Conservation (phyloP, 2,113 vertebrate species). For the Sinocyclocheilus grahami region DNA sequence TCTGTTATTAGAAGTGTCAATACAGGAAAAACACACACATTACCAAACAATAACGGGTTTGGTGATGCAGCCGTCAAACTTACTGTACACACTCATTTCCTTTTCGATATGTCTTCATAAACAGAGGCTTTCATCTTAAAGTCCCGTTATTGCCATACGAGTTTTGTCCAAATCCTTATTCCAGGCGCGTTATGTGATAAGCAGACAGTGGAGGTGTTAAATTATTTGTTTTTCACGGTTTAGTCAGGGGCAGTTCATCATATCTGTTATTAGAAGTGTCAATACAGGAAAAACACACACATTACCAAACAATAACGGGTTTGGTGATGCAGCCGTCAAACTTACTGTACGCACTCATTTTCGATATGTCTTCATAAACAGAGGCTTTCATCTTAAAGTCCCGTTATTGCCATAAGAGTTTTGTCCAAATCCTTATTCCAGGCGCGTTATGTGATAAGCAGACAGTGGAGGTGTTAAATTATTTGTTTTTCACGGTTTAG, state of each 20-base stretch:
- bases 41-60: neutral
- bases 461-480: neutral
- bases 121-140: neutral
- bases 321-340: neutral
- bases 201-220: neutral
- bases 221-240: neutral
- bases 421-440: neutral
- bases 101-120: neutral
- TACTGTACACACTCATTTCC: neutral
- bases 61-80: neutral
- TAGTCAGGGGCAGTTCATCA: neutral
- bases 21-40: neutral
- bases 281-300: neutral
- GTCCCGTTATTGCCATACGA: neutral
- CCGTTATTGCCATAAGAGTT: neutral
- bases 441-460: neutral
- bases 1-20: neutral
- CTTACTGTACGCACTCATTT: neutral
- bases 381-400: neutral
- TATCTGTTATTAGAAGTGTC: neutral
- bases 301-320: neutral
- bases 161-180: neutral
- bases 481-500: neutral
- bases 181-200: neutral
- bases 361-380: neutral